Base-by-base conservation (phyloP, 2,797 vertebrate species). In the Anableps anableps region DNA sequence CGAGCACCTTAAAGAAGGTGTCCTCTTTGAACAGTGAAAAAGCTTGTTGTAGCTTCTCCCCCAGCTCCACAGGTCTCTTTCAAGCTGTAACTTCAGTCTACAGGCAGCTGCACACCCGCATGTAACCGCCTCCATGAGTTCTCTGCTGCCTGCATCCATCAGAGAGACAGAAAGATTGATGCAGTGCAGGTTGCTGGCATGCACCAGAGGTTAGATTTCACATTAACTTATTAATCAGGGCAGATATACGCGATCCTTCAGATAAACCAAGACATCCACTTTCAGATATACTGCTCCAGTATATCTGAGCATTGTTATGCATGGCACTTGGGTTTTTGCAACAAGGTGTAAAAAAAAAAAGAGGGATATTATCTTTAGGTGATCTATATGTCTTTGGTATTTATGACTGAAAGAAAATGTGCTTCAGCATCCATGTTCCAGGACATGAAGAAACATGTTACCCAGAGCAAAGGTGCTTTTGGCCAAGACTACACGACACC, bases 101-200 rank as follows among this genome's bases (percentile, higher is more conserved):
- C 89, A 93, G 91, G 93, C 96, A 96, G 94, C 95, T 96, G 95
- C 91, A 89, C 82, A 75, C 96, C 96, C 94, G 93, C 95, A 96
- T 95, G 80, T 75, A 89, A 85, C 78, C 19, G 77, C 88, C 88
- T 80, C 84, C 76, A 89, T 80, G 76, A 89, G 75, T 84, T 74
- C 83, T 75, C 53, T 79, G 74, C 80, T 77, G 84, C 85, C 90
- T 91, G 85, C 85, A 88, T 92, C 87, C 83, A 74, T 84, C 75
- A 90, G 47, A 79, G 53, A 79, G 80, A 86, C 76, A 76, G 81
- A 83, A 53, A 80, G 79, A 81, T 68, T 66, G 79, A 77, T 75
- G 83, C 11, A 58, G 70, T 75, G 78, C 80, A 82, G 83, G 81
- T 80, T 64, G 80, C 76, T 76, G 81, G 82, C 78, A 80, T 85